These are phyloP conservation scores for Gymnocypris eckloni DNA, from an alignment of 2,797 vertebrate genomes.

Conservation along the genomic window DNA sequence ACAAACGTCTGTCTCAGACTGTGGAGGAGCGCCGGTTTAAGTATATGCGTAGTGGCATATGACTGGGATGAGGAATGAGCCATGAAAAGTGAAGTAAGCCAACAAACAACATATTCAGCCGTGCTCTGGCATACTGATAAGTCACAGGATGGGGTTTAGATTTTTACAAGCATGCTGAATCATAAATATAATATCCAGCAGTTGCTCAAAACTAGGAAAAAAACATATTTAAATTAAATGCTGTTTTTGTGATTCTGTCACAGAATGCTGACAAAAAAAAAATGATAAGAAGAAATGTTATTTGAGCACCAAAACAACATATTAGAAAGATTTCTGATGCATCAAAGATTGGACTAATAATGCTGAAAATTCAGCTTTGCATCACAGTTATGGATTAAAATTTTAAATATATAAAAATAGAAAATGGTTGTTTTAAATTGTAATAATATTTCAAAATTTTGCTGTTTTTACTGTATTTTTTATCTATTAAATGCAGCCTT, in stretches of 20 bases:
- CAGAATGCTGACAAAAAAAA: neutral
- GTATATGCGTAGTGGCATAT: conserved; percentile 37
- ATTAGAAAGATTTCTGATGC: neutral
- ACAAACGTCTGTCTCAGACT: conserved; percentile 55
- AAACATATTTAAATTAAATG: neutral
- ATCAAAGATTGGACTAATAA: neutral
- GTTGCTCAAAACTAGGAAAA: neutral
- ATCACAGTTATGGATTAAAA: neutral
- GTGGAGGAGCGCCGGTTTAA: conserved; percentile 39
- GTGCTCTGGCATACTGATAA: conserved; percentile 19
- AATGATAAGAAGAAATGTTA: neutral
- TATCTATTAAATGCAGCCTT: neutral
- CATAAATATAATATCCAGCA: neutral
- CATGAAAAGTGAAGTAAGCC: conserved; percentile 29
- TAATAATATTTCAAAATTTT: neutral
- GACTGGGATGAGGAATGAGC: conserved; percentile 42
- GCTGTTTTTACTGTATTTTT: neutral
- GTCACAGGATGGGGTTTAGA: neutral
- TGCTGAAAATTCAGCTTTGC: neutral
- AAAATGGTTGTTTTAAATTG: neutral
- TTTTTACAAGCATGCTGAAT: conserved; percentile 5
- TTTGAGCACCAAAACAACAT: neutral
- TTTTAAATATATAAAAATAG: neutral
- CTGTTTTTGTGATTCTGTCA: neutral
- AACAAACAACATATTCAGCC: conserved; percentile 10